Evolutionary conservation across 2,113 vertebrate genomes (phyloP), one percentile per base, ranked within the genome.

Genomic region (Pluvialis apricaria): DNA sequence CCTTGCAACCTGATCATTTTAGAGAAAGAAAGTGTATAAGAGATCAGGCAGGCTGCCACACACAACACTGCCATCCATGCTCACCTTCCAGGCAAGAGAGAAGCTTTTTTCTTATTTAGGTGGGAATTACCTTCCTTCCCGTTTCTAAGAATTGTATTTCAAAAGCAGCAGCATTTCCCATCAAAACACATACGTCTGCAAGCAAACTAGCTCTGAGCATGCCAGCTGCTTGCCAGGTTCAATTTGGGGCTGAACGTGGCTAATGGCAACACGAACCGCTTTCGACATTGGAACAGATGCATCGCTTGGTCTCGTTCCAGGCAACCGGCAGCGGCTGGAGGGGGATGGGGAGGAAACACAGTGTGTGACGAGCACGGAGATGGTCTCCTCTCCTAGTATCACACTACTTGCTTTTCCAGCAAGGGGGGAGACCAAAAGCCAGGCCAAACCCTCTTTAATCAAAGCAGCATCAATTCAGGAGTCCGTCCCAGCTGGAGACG

Each of bases 161-260:
- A 60, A 71, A 94, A 49, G 40, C 85, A 61, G 40, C 25, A 88
- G 29, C 52, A 68, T 82, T 96, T 75, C 87, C 86, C 31, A 2
- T 90, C 89, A 88, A 91, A 97, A 96, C 71, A 92, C 11, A 68
- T 58, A 38, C 5, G 7, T 44, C 64, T 86, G 57, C 61, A 89
- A 95, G 61, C 61, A 92, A 88, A 80, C 78, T 86, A 44, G 60
- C 61, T 92, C 80, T 66, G 68, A 91, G 62, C 38, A 51, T 12
- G 87, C 73, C 95, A 94, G 80, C 83, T 97, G 88, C 87, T 94
- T 97, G 93, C 93, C 92, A 93, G n/a, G 24, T 87, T 97, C 86
- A 83, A 38, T 94, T 49, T 86, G 91, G 91, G 71, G 65, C 86
- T 83, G 73, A 78, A 85, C 5, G 6, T 82, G 69, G 38, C 75